Conservation (phyloP, 1,140 invertebrate genomes). For the Pseudobourletiella spinata region DNA sequence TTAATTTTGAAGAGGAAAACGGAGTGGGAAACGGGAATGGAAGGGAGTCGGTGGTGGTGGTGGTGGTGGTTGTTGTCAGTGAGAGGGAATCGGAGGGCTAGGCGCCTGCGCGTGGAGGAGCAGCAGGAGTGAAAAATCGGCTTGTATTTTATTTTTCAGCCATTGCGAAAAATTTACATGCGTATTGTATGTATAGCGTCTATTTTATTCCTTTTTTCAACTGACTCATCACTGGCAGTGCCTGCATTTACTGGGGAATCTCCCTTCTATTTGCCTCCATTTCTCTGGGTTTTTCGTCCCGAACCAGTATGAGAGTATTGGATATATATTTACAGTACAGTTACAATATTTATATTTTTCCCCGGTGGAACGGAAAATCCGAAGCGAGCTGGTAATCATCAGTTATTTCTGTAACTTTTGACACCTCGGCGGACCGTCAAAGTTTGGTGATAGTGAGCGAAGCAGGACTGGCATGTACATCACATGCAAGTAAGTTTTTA, state of each 20-base stretch:
- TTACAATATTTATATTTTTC: neutral
- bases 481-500: too few species aligned
- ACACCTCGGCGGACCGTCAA: too few species aligned
- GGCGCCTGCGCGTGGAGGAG: neutral
- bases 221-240: conserved; percentile 3
- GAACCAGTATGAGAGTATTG: neutral
- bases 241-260: too few species aligned
- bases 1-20: too few species aligned
- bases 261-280: neutral
- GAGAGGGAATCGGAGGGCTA: neutral
- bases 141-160: conserved; percentile 9
- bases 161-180: conserved; percentile 8
- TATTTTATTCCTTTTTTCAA: neutral
- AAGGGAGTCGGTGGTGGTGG: too few species aligned
- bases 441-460: too few species aligned
- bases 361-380: too few species aligned
- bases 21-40: too few species aligned
- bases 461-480: too few species aligned
- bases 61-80: too few species aligned
- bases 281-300: neutral
- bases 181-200: conserved; percentile 6
- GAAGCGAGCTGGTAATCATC: too few species aligned
- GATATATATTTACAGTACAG: neutral
- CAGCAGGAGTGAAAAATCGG: neutral
- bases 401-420: too few species aligned